Base-by-base conservation (phyloP, 2,888 invertebrate genomes). In the Cephus pygmeus region DNA sequence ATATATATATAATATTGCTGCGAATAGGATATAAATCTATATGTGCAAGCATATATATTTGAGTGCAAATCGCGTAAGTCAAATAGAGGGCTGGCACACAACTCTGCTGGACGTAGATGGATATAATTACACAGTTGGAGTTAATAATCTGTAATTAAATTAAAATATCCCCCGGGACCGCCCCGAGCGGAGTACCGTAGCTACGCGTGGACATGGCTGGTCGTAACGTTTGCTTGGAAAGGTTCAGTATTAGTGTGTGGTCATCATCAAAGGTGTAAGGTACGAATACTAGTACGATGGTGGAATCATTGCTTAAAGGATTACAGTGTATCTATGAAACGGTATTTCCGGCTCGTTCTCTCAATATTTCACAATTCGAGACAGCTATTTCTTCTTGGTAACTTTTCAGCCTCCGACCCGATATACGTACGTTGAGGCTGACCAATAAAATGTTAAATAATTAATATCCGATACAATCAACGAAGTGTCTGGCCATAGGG, bases 81-180 rank as follows among this genome's bases (percentile, higher is more conserved):
- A 56, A 56, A 56, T 56, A 56, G 23, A 56, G 56, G 56, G 56
- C 23, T 56, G 56, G 56, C 6, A 23, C 23, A 15, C 56, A 56
- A 23, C 15, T 23, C 23, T 23, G 23, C 68, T 56, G 79, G 80
- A 81, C 81, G 80, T 80, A 74, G 82, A 83, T 77, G 81, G 80
- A 82, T 84, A 83, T 84, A 84, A 84, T 85, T 85, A 84, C 81
- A 82, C 80, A 81, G 81, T 79, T 76, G 69, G 80, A 83, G 81
- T 83, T 84, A 83, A 84, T 85, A 84, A 84, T 85, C 83, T 82
- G 82, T 84, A 84, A 85, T 85, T 85, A 84, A 83, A 84, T 83
- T 84, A 81, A 82, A 84, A 83, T 80, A 83, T 81, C 83, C 79
- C 80, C 71, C 77, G 79, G 79, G 79, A 79, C 34, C 75, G 82